Conservation (phyloP, 2,888 invertebrate genomes). For the Chrysina gloriosa region DNA sequence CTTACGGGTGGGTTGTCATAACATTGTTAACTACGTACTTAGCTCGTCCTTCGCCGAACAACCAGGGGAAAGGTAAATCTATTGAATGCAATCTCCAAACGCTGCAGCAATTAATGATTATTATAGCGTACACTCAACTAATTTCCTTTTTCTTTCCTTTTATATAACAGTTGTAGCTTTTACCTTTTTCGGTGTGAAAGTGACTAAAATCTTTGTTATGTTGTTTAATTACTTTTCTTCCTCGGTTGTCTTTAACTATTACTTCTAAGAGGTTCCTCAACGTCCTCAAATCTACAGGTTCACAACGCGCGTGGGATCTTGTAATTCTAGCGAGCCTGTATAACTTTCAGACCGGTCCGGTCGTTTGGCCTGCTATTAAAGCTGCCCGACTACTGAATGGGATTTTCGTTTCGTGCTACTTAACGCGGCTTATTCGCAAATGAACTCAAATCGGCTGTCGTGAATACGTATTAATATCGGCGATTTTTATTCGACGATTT, state of each 20-base stretch:
- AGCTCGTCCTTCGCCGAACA: slow-evolving; percentile 1
- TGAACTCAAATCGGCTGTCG: not conserved
- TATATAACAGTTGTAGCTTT: not conserved
- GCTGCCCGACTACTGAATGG: not conserved
- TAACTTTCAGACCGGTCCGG: not conserved
- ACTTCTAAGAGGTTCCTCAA: not conserved
- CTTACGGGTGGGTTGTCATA: not conserved
- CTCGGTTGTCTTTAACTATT: not conserved
- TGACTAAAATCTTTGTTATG: not conserved
- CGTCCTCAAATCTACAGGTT: not conserved
- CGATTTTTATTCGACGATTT: not conserved
- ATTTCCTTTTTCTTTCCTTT: not conserved
- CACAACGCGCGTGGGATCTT: slow-evolving; percentile 5
- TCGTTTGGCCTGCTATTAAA: not conserved
- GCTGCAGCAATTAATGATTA: not conserved
- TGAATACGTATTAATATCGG: not conserved
- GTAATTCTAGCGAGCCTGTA: not conserved
- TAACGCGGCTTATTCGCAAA: slow-evolving; percentile 20
- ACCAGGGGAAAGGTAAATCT: slow-evolving; percentile 13
- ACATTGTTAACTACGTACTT: not conserved
- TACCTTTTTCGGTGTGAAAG: not conserved
- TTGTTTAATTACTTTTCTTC: not conserved
- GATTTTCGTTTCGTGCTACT: slow-evolving; percentile 26
- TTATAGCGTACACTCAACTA: not conserved
- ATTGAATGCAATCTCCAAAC: not conserved